Percentiles rank a stretch among this genome's conserved stretches.
These are phyloP conservation scores for Trissolcus basalis DNA, from an alignment of 1,140 invertebrate genomes.

Conservation along the genomic window DNA sequence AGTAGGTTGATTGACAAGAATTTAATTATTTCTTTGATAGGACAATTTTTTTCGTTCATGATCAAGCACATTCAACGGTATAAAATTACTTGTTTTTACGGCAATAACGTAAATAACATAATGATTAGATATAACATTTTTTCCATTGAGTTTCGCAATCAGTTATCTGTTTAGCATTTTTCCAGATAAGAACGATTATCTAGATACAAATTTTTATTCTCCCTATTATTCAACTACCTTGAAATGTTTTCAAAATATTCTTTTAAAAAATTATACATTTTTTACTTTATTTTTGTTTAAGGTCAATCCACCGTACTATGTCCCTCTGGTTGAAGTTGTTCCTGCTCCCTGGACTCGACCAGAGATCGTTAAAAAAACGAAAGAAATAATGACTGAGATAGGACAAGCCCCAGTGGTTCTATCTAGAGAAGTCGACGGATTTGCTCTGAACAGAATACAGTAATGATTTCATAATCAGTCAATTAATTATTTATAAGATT, in stretches of 20 bases:
- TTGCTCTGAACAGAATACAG: slow-evolving; percentile 96
- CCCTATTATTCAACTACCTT: no score
- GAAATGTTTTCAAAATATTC: not conserved
- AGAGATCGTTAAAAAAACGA: slow-evolving; percentile 81
- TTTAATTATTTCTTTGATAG: not conserved
- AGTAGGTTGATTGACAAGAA: slow-evolving; percentile 75
- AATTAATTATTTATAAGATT: slow-evolving; percentile 11
- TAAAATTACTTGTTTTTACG: no score
- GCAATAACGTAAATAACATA: no score
- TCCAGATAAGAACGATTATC: no score
- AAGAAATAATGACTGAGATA: slow-evolving; percentile 89
- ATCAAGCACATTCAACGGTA: no score
- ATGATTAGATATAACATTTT: no score
- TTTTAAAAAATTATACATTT: not conserved
- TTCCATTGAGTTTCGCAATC: no score
- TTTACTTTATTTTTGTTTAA: slow-evolving; percentile 55
- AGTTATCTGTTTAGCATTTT: no score
- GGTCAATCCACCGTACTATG: slow-evolving; percentile 97
- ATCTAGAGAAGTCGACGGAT: slow-evolving; percentile 91
- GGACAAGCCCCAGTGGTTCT: slow-evolving; percentile 93
- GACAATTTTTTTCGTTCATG: no score
- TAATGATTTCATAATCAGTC: slow-evolving; percentile 74
- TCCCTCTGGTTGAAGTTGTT: slow-evolving; percentile 94
- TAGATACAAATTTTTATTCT: no score
- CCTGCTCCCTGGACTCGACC: slow-evolving; percentile 92